Evolutionary conservation across 2,888 invertebrate species (phyloP).

Genomic region (Polydrusus tereticollis): DNA sequence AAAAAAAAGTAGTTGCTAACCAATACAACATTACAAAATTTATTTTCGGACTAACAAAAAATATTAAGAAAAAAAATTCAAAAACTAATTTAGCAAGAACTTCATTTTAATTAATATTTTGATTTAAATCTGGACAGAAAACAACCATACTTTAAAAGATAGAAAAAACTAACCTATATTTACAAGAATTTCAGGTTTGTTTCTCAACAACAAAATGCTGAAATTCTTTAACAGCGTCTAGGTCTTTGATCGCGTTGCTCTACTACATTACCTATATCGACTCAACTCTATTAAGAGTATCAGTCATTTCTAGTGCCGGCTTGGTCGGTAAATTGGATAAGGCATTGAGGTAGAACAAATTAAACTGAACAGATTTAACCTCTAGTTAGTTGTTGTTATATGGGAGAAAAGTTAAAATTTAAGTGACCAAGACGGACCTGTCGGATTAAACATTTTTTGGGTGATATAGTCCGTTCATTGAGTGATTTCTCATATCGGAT

Average conservation of each 20-base stretch:
- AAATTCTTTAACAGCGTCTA: constrained; percentile 1
- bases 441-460: too few species aligned
- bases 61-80: too few species aligned
- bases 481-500: too few species aligned
- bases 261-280: constrained; percentile 4
- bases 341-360: not conserved
- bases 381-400: not conserved
- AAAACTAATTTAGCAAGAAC: too few species aligned
- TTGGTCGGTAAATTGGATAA: not conserved
- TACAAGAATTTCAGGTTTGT: too few species aligned
- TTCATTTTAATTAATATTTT: too few species aligned
- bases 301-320: not conserved
- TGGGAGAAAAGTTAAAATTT: not conserved
- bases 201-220: not conserved
- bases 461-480: too few species aligned
- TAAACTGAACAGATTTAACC: not conserved
- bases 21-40: not conserved
- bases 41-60: too few species aligned
- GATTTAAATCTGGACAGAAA: too few species aligned
- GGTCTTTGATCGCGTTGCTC: not conserved
- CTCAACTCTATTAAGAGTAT: not conserved
- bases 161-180: too few species aligned
- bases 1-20: not conserved
- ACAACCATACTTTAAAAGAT: too few species aligned
- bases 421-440: too few species aligned